These are phyloP conservation scores for Serripes groenlandicus DNA, from an alignment of 2,888 invertebrate species.

Conservation along the genomic window DNA sequence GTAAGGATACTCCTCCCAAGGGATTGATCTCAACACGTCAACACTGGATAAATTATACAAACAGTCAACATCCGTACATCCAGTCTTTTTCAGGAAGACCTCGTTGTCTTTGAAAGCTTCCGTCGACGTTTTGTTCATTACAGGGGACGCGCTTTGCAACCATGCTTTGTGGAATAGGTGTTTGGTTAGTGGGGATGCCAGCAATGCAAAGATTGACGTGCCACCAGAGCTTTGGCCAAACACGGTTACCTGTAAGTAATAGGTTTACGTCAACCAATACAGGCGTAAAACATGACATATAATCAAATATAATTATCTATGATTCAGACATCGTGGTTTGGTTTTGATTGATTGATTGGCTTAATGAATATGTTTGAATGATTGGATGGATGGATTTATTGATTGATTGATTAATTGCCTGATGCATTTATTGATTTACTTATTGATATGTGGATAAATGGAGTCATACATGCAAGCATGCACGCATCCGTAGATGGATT, in stretches of 20 bases:
- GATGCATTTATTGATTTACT: no score
- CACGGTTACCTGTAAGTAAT: slow-evolving; percentile 90
- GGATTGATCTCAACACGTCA: slow-evolving; percentile 38
- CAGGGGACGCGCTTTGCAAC: slow-evolving; percentile 83
- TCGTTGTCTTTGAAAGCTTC: slow-evolving; percentile 75
- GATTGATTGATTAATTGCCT: no score
- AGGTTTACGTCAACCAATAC: no score
- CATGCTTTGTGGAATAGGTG: slow-evolving; percentile 89
- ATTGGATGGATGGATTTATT: no score
- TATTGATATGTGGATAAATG: no score
- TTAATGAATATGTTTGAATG: no score
- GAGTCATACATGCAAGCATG: no score
- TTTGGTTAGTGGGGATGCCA: slow-evolving; percentile 88
- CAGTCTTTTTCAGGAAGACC: slow-evolving; percentile 68
- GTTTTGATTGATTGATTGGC: no score
- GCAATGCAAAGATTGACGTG: slow-evolving; percentile 93
- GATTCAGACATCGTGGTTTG: no score
- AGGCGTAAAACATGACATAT: no score
- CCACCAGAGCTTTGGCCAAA: slow-evolving; percentile 95
- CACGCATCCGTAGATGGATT: no score
- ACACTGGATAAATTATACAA: slow-evolving; percentile 32
- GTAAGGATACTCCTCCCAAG: slow-evolving; percentile 64
- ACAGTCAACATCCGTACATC: slow-evolving; percentile 52
- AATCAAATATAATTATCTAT: no score
- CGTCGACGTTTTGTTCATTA: slow-evolving; percentile 74